Conservation (phyloP, 30 jellyfish, hydroid and myxozoan species). For the Morbakka virulenta region DNA sequence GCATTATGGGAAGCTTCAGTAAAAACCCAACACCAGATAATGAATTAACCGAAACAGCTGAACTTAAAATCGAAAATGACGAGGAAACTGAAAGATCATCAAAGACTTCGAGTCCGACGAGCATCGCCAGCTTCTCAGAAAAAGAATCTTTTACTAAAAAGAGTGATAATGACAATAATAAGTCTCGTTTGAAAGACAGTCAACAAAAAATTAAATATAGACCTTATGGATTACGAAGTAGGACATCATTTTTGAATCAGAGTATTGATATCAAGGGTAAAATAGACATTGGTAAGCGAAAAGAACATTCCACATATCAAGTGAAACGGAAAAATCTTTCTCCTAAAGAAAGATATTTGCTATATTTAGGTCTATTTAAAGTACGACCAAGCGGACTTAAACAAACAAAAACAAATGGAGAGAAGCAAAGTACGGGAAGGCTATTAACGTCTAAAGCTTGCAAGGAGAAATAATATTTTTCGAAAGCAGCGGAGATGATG, state of each 20-base stretch:
- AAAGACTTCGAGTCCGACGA: not conserved
- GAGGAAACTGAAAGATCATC: not conserved
- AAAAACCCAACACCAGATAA: not conserved
- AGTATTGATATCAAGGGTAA: not conserved
- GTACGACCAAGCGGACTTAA: not conserved
- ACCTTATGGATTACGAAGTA: conserved; percentile 65
- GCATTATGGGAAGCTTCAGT: not conserved
- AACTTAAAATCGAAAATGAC: not conserved
- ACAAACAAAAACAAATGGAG: not conserved
- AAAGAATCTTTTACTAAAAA: not conserved
- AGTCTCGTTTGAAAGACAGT: conserved; percentile 5
- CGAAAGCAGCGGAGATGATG: too few species aligned
- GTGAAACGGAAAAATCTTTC: not conserved
- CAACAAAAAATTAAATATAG: conserved; percentile 46
- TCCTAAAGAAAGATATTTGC: not conserved
- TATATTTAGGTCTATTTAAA: not conserved
- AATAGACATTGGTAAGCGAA: not conserved
- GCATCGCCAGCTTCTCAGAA: too few species aligned
- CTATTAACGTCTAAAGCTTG: not conserved
- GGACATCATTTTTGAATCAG: not conserved
- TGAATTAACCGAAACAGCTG: not conserved
- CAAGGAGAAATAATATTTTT: not conserved
- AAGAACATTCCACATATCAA: not conserved
- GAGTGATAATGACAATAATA: conserved; percentile 17
- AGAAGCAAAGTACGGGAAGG: not conserved